Conservation (phyloP, 2,113 vertebrate genomes). For the Podarcis raffonei region DNA sequence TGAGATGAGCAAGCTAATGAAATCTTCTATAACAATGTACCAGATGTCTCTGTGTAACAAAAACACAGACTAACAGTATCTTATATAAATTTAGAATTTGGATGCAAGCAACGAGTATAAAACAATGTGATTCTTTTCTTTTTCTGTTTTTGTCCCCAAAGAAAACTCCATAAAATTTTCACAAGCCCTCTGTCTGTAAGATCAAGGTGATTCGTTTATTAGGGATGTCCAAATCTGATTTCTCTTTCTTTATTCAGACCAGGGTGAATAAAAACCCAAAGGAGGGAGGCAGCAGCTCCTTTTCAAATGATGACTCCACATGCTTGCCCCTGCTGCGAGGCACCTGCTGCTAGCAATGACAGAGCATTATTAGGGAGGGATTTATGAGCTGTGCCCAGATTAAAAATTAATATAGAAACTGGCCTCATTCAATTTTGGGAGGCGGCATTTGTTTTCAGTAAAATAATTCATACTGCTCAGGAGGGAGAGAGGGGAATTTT, state of each 20-base stretch:
- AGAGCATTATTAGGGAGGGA: background rate
- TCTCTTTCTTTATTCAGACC: background rate
- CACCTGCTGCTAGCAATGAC: background rate
- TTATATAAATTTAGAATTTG: background rate
- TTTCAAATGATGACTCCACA: background rate
- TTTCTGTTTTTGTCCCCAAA: too few species aligned
- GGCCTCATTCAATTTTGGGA: background rate
- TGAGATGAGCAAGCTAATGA: background rate
- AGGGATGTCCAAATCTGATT: background rate
- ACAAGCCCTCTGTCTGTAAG: background rate
- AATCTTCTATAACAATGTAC: background rate
- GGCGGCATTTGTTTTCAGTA: conserved; percentile 8
- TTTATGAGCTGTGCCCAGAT: background rate
- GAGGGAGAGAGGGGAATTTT: background rate
- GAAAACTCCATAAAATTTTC: background rate
- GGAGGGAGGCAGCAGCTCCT: background rate
- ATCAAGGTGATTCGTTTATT: background rate
- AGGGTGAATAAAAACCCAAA: background rate
- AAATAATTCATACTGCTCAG: background rate
- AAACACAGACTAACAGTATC: background rate
- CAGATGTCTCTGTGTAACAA: background rate
- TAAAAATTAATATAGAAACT: background rate
- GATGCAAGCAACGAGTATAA: background rate
- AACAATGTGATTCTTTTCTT: background rate
- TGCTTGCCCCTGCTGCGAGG: background rate